Evolutionary conservation across 1,140 invertebrate genomes (phyloP).

Genomic region (Procambarus clarkii): DNA sequence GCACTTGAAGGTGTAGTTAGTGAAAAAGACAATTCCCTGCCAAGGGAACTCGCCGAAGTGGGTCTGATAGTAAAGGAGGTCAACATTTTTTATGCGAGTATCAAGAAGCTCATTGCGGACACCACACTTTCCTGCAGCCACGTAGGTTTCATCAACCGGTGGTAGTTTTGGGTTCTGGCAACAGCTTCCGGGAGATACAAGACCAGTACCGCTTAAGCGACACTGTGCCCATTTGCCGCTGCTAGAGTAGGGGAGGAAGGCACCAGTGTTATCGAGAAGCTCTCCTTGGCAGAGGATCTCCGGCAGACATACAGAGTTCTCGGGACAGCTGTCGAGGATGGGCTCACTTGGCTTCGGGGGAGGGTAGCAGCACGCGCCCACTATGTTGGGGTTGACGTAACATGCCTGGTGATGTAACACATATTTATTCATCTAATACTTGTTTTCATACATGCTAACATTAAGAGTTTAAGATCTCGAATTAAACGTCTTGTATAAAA

Average conservation of each 20-base stretch:
- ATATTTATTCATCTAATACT: too few species aligned
- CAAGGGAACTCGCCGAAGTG: conserved; percentile 87
- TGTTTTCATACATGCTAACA: too few species aligned
- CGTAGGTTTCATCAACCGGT: not conserved
- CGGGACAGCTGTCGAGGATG: conserved; percentile 23
- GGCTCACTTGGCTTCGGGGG: not conserved
- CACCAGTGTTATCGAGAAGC: not conserved
- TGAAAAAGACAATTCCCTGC: conserved; percentile 93
- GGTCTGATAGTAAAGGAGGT: conserved; percentile 67
- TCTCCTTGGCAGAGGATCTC: conserved; percentile 40
- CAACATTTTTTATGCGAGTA: conserved; percentile 60
- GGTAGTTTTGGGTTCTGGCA: not conserved
- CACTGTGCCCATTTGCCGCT: not conserved
- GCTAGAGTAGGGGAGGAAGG: not conserved
- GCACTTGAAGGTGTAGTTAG: conserved; percentile 92
- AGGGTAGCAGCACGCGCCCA: conserved; percentile 8
- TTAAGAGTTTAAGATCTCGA: too few species aligned
- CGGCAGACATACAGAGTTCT: conserved; percentile 34
- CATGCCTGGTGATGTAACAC: not conserved
- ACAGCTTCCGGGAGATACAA: conserved; percentile 38
- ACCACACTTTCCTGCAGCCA: conserved; percentile 25
- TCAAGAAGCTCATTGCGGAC: conserved; percentile 15
- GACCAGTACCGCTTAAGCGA: conserved; percentile 25
- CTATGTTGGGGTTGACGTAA: not conserved
- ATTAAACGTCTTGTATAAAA: too few species aligned